A percentile compares a stretch with the other conserved stretches of the same genome.
Conservation (phyloP, 2,797 vertebrate species). For the Zalophus californianus region DNA sequence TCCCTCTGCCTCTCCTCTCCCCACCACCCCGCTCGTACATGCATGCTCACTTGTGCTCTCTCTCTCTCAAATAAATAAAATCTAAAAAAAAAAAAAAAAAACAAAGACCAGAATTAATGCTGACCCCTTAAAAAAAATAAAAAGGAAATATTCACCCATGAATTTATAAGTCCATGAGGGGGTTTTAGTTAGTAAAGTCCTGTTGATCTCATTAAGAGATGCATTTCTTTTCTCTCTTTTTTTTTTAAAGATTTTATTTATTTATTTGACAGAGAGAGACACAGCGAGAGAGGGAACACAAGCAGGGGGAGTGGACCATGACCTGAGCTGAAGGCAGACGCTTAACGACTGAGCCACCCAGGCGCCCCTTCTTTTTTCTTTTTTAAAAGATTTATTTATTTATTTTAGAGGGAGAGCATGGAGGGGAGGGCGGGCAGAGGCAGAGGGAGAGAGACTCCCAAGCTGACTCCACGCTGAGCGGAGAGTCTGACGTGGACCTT, state of each 20-base stretch:
- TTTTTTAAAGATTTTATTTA: background rate
- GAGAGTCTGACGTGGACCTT: accelerated
- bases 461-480: background rate
- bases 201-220: background rate
- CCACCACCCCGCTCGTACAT: too few relatives aligned
- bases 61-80: background rate
- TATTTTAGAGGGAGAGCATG: background rate
- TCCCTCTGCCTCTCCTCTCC: background rate
- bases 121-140: background rate
- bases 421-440: background rate
- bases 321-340: too few relatives aligned
- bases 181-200: background rate
- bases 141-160: background rate
- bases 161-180: background rate
- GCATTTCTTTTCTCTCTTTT: background rate
- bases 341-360: too few relatives aligned
- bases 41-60: background rate
- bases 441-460: background rate
- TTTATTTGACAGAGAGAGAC: background rate
- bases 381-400: background rate
- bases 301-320: too few relatives aligned
- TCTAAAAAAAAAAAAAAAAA: background rate
- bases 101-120: background rate
- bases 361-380: background rate
- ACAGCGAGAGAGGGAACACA: too few relatives aligned